Percentiles rank a stretch among this genome's conserved stretches.
phyloP scores from a whole-genome alignment of 2,113 vertebrate species.

The Parotia lawesii region DNA sequence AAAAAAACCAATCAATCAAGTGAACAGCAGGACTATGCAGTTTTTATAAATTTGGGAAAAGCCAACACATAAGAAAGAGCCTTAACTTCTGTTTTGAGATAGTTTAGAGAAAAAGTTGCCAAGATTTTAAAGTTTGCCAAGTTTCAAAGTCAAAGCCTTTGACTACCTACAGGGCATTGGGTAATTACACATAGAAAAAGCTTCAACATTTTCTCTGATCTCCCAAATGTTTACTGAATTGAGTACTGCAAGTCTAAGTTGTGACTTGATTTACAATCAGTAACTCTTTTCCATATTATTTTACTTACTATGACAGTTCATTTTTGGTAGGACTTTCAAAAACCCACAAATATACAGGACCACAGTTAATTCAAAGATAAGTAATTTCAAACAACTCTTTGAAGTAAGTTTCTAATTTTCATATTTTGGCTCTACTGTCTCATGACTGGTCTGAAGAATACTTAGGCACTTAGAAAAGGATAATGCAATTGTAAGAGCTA shows the following conservation, averaged over 20 bases:
- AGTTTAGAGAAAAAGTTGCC: background rate
- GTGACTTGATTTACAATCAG: background rate
- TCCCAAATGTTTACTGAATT: background rate
- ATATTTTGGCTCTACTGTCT: background rate
- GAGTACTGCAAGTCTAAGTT: background rate
- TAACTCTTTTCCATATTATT: background rate
- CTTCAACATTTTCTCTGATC: background rate
- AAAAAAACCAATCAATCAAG: background rate
- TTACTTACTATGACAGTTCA: background rate
- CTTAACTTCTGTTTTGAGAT: background rate
- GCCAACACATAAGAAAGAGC: background rate
- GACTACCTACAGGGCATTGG: background rate
- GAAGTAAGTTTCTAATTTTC: background rate
- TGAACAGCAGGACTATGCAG: background rate
- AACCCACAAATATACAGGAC: background rate
- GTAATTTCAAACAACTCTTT: background rate
- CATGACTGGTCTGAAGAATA: background rate
- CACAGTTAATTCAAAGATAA: background rate
- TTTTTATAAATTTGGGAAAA: background rate
- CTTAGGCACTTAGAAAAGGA: background rate
- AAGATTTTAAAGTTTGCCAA: background rate
- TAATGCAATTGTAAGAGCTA: background rate
- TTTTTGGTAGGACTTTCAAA: background rate
- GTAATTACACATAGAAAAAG: background rate
- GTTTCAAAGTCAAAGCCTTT: background rate